Conservation (phyloP, 2,888 invertebrate genomes). For the Erebia aethiops region DNA sequence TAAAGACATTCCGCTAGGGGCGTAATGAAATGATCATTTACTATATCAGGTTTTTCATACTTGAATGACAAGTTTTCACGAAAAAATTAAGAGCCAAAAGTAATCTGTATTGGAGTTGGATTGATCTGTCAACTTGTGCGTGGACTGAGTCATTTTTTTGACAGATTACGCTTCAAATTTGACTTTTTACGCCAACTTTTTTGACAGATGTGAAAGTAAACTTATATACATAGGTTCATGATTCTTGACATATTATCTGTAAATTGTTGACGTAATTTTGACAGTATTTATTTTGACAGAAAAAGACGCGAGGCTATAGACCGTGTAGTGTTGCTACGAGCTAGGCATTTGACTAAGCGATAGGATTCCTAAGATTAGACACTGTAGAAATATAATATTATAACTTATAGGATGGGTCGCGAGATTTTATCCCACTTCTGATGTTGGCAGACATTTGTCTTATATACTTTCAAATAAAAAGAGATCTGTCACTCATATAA, state of each 20-base stretch:
- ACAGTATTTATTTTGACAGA: not conserved
- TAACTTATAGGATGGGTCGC: not conserved
- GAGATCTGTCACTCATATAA: not conserved
- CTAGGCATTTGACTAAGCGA: conserved; percentile 36
- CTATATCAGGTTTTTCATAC: too few relatives aligned
- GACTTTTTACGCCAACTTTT: too few relatives aligned
- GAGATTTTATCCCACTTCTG: not conserved
- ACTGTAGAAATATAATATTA: conserved; percentile 18
- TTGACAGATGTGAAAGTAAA: too few relatives aligned
- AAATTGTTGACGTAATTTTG: not conserved
- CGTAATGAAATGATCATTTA: too few relatives aligned
- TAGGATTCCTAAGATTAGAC: conserved; percentile 44
- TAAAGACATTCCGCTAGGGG: too few relatives aligned
- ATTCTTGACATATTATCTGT: not conserved
- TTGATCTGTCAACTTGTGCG: not conserved
- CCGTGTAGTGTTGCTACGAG: conserved; percentile 27
- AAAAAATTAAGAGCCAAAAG: too few relatives aligned
- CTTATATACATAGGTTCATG: not conserved
- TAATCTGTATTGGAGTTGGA: too few relatives aligned
- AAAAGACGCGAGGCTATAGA: conserved; percentile 21
- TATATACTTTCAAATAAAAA: not conserved
- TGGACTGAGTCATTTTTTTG: not conserved
- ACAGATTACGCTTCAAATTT: not conserved
- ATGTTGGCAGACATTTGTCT: not conserved
- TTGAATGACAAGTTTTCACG: too few relatives aligned